Base-by-base conservation (phyloP, 2,888 invertebrate genomes). In the Clivina fossor region DNA sequence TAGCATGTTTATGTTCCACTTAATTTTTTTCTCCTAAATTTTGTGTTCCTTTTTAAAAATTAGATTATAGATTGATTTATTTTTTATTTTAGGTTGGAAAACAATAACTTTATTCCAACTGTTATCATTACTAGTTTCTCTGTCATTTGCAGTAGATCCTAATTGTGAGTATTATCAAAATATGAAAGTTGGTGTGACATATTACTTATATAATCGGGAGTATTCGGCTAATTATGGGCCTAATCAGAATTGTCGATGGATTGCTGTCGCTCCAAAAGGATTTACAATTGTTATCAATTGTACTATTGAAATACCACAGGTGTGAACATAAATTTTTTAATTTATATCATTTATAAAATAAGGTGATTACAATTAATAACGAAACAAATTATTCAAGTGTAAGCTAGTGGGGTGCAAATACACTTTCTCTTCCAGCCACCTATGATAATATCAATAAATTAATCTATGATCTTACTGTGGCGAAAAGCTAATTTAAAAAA, bases 231-330 rank as follows among this genome's bases (percentile, higher is more conserved):
- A 62, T 24, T 83, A 81, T 62, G 0, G 32, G 0, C 62, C 67
- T 0, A 69, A 69, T 0, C 63, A 63, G 0, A 63, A 66, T 1
- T 84, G 84, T 58, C 69, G 77, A 9, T 84, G 83, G 83, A 65
- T 68, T 4, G 74, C 66, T 0, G 58, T 28, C 9, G 75, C 78
- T 53, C 74, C 78, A 0, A 1, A 61, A 0, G 74, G 73, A 0
- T 76, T 78, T 38, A 73, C 68, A 46, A 78, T 79, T 56, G 66
- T 72, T 2, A 38, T 82, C 8, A 68, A 72, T 2, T 84, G 84
- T 61, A 60, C 69, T 1, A 69, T 83, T 4, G 37, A 65, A 1
- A 7, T 83, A 20, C 81, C 82, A 1, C 44, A 67, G 64, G 82
- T 82, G 69, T 68, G 69, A 65, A 56, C 9, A 13, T 8, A 8